A percentile compares a stretch with the other conserved stretches of the same genome.
Evolutionary conservation across 2,113 vertebrate species (phyloP).

Genomic region (Microtus ochrogaster): DNA sequence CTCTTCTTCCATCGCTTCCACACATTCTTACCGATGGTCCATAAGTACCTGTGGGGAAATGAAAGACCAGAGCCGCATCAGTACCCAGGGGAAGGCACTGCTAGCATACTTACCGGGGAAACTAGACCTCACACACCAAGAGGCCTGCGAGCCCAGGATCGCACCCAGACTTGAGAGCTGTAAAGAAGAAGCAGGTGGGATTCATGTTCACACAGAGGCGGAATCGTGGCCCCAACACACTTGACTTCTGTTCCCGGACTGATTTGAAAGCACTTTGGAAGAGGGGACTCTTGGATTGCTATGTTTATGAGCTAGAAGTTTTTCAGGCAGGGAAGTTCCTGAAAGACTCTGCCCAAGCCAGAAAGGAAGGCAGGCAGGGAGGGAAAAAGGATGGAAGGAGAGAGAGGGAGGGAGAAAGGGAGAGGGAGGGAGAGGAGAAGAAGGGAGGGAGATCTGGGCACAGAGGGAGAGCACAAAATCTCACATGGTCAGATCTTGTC

Average conservation of each 20-base stretch:
- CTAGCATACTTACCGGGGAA: not conserved
- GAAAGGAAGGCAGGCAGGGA: not conserved
- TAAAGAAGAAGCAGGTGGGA: not conserved
- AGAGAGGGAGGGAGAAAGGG: not conserved
- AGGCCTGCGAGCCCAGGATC: constrained; percentile 8
- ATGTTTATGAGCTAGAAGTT: not conserved
- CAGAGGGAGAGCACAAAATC: not conserved
- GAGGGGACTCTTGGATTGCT: not conserved
- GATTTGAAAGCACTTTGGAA: constrained; percentile 19
- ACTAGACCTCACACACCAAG: not conserved
- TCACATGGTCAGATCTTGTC: not conserved
- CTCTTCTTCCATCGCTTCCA: constrained; percentile 99
- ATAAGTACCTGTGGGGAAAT: constrained; percentile 92
- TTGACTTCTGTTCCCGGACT: not conserved
- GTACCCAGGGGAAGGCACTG: not conserved
- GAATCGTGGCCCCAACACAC: constrained; percentile 22
- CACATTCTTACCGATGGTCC: constrained; percentile 98
- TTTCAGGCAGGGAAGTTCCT: constrained; percentile 44
- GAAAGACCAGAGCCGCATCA: constrained; percentile 68
- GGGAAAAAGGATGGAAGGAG: not conserved
- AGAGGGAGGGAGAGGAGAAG: not conserved
- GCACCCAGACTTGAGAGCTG: constrained; percentile 1
- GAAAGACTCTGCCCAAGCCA: not conserved
- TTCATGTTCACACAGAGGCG: constrained; percentile 37
- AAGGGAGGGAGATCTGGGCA: too few species aligned